Evolutionary conservation across 92 coral and sea anemone species (phyloP), one percentile per base, ranked within the genome.

Genomic region (Muricea muricata): DNA sequence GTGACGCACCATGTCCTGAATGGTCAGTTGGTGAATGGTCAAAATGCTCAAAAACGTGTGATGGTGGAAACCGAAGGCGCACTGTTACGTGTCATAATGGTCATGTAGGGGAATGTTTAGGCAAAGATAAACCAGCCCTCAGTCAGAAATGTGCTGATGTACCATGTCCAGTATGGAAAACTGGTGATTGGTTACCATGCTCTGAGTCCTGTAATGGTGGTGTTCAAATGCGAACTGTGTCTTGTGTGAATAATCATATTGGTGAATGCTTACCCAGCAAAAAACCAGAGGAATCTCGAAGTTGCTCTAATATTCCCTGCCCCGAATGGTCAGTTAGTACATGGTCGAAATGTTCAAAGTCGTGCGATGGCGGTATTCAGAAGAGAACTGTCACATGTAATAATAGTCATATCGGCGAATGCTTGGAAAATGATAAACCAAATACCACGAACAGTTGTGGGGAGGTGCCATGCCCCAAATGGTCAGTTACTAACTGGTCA

Each of bases 1-100:
- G 68, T 70, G 42, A 67, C 4, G 26, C 29, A 29, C 81, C 86
- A 52, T 86, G 90, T 37, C 86, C 90, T 28, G 48, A 77, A 55
- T 65, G 65, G 80, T 65, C 24, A 21, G 30, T 25, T 50, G 63
- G 80, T 74, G 82, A 69, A 23, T 91, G 92, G 92, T 80, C 88
- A 37, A 40, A 79, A 9, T 91, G 94, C 50, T 76, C 88, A 1
- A 71, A 9, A 30, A 75, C 93, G 3, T 90, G 93, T 61, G 88
- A 85, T 25, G 88, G 83, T 21, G 90, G 90, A 24, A 75, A 37
- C 34, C 58, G 50, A 28, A 80, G 80, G 15, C 41, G 92, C 57
- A 46, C 29, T 1, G 86, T 91, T 11, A 6, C 80, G 58, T 91
- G 94, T 74, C 63, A 78, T 32, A 87, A 87, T 61, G 25, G 61